phyloP scores from a whole-genome alignment of 2,113 vertebrate genomes.

The Mustelus asterias region DNA sequence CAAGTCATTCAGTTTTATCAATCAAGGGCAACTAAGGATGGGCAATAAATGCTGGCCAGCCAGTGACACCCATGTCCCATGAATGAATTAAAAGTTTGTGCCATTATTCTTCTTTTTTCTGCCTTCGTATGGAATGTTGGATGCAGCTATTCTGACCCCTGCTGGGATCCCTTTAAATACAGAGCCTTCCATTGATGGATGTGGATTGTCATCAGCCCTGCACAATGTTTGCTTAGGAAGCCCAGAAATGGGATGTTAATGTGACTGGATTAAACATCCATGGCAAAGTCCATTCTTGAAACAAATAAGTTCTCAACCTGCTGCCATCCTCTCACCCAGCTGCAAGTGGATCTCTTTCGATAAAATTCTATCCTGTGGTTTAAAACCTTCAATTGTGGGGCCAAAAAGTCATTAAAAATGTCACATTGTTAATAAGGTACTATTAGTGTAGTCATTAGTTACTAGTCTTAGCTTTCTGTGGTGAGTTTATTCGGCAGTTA shows the following conservation, averaged over 20 bases:
- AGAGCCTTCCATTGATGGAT: neutral
- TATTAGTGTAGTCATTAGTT: neutral
- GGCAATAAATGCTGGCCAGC: no score
- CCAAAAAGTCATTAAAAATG: neutral
- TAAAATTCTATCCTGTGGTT: neutral
- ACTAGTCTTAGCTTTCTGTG: neutral
- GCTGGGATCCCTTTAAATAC: neutral
- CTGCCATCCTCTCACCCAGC: neutral
- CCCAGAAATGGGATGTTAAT: no score
- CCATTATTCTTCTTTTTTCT: neutral
- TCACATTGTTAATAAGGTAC: neutral
- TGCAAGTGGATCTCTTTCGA: neutral
- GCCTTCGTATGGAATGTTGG: neutral
- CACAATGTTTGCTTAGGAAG: neutral
- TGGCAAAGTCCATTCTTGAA: no score
- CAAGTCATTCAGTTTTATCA: no score
- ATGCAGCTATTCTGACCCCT: neutral
- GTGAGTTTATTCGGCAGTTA: neutral
- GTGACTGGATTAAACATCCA: no score
- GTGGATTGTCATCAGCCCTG: neutral
- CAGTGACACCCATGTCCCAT: no score
- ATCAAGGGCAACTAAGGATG: no score
- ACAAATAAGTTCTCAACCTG: neutral
- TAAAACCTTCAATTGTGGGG: neutral
- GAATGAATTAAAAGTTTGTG: no score